These are phyloP conservation scores for Medauroidea extradentata DNA, from an alignment of 1,140 invertebrate genomes.

Conservation along the genomic window DNA sequence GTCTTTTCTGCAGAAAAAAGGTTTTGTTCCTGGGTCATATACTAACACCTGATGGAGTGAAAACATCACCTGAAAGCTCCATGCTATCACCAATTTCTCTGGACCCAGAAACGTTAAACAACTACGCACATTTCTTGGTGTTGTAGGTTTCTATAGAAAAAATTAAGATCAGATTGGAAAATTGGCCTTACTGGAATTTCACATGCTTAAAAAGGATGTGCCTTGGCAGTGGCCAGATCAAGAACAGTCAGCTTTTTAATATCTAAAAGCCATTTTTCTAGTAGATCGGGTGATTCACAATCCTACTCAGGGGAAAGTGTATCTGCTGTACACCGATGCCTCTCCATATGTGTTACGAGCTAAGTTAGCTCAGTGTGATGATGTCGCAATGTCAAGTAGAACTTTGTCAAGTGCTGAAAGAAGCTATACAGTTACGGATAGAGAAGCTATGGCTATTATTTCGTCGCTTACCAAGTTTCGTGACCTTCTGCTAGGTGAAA, in stretches of 20 bases:
- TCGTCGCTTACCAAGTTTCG: conserved; percentile 40
- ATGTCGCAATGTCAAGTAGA: conserved; percentile 25
- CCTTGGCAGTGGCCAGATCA: conserved; percentile 26
- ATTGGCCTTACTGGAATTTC: conserved; percentile 23
- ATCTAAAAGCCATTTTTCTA: conserved; percentile 29
- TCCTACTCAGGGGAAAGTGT: conserved; percentile 23
- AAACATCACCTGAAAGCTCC: conserved; percentile 33
- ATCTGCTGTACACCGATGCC: conserved; percentile 20
- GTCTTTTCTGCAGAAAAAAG: conserved; percentile 28
- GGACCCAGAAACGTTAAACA: conserved; percentile 36
- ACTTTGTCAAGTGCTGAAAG: conserved; percentile 24
- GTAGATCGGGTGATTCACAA: conserved; percentile 26
- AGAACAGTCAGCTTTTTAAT: conserved; percentile 25
- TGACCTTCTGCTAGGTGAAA: conserved; percentile 32
- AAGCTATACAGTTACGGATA: conserved; percentile 40
- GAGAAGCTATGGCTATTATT: conserved; percentile 41
- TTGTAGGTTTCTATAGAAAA: conserved; percentile 38
- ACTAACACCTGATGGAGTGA: conserved; percentile 34
- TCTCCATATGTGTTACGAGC: neutral
- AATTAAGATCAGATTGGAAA: conserved; percentile 31
- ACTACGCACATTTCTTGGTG: conserved; percentile 39
- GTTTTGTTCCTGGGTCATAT: conserved; percentile 41
- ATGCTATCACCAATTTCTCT: conserved; percentile 32
- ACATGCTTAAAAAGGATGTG: conserved; percentile 28
- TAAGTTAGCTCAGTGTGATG: neutral